Base-by-base conservation (phyloP, 2,113 vertebrate genomes). In the Dromaius novaehollandiae region DNA sequence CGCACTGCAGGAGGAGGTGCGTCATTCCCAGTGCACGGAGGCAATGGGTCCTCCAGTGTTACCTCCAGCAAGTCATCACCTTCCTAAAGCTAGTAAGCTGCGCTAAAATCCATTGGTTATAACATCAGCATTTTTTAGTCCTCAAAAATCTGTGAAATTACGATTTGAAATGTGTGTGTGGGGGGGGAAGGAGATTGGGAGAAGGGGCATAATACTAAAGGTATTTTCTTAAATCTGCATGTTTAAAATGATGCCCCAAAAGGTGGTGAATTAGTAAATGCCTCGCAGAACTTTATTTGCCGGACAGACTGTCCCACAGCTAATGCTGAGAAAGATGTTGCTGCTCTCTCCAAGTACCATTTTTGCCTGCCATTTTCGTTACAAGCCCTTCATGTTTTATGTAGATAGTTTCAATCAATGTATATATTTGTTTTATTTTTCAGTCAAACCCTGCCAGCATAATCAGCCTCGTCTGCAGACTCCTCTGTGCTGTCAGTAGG, bases 381-480 rank as follows among this genome's bases (percentile, higher is more conserved):
- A 95, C 65, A 82, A 93, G 36, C 44, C 65, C 64, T 90, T 96
- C 80, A 92, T 86, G 90, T 86, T 95, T 96, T 95, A 94, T 96
- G 94, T 90, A 95, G 83, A 78, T 81, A 34, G 16, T 77, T 92
- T 93, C 82, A 97, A 84, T 92, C 83, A 90, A 83, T 90, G 83
- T 68, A 81, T 56, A 71, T 87, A 51, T 86, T 77, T 83, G 65
- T 76, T 96, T 95, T 91, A 90, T 86, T 93, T 96, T 84, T 95
- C 96, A 93, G 86, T 89, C 90, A 94, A 94, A 86, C 38, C 25
- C 68, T 94, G 80, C 80, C 83, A 93, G 56, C 0, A 0, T 90
- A 93, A 96, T 96, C 86, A 92, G 71, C 92, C 38, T 78, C 6
- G 0, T 84, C 94, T 94, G 80, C 63, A 93, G 94, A 79, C 79